Percentiles rank a stretch among this genome's conserved stretches.
Conservation (phyloP, 2,888 invertebrate genomes). For the Phyto melanocephala region DNA sequence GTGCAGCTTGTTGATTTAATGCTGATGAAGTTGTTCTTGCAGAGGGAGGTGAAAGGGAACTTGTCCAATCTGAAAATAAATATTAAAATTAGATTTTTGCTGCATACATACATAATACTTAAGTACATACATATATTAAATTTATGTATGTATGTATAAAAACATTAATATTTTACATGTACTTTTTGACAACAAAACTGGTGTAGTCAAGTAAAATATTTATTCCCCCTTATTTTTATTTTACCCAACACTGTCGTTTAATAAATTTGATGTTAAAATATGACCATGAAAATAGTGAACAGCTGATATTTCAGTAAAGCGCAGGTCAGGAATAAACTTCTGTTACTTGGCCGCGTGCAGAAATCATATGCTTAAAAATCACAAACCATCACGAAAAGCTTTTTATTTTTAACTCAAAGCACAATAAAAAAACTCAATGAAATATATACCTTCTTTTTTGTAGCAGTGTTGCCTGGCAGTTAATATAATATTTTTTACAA, state of each 20-base stretch:
- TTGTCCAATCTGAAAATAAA: conserved; percentile 76
- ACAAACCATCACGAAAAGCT: not conserved
- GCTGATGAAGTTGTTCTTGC: conserved; percentile 59
- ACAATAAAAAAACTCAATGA: conserved; percentile 39
- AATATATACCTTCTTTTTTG: not conserved
- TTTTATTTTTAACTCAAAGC: not conserved
- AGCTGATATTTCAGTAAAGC: conserved; percentile 49
- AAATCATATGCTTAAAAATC: conserved; percentile 35
- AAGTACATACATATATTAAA: too few species aligned
- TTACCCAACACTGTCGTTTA: conserved; percentile 15
- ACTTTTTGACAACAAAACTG: not conserved
- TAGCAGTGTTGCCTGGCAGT: not conserved
- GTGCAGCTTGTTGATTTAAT: conserved; percentile 57
- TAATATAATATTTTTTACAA: too few species aligned
- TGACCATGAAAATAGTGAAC: conserved; percentile 21
- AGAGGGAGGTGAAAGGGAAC: conserved; percentile 77
- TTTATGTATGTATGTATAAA: too few species aligned
- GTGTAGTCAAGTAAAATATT: too few species aligned
- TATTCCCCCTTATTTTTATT: conserved; percentile 10
- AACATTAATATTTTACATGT: too few species aligned
- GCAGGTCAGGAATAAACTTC: conserved; percentile 45
- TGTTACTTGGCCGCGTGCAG: conserved; percentile 23
- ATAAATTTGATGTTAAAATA: not conserved
- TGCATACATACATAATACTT: too few species aligned
- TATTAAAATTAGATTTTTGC: not conserved